Base-by-base conservation (phyloP, 2,113 vertebrate genomes). In the Oryzias curvinotus region DNA sequence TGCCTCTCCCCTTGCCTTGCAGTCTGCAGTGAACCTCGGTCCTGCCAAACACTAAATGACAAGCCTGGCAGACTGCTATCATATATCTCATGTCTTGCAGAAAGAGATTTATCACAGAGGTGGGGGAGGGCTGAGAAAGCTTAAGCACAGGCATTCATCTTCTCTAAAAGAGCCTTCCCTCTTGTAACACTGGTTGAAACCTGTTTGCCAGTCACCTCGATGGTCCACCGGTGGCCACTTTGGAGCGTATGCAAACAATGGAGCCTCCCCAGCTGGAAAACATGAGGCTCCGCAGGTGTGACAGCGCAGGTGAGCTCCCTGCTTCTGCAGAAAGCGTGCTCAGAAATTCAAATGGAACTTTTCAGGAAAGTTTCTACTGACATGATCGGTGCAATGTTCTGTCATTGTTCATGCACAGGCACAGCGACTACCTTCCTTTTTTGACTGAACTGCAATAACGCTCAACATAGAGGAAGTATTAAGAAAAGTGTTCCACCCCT, bases 1-100 rank as follows among this genome's bases (percentile, higher is more conserved):
- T 57, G 56, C 60, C n/a, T 15, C 53, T 62, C 43, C 45, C 47
- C 36, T 3, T 3, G 16, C 17, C 14, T 68, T 68, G 72, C 83
- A 84, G 86, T 83, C 51, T 1, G 52, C 49, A 19, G 12, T 87
- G 87, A 90, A 88, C 87, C 81, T 77, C 63, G 75, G 72, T 58
- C 72, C 64, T 88, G 84, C 85, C 82, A 85, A 76, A 87, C 64
- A 79, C 58, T 85, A 91, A 91, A 90, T 88, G 90, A 78, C 87
- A 88, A 73, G 72, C 57, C 78, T 69, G 62, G 74, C 42, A 50
- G 56, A 71, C 70, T 74, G 78, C 82, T 86, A 90, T 92, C 90
- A 78, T 81, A 82, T 92, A 75, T 89, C 90, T 65, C 10, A 49
- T 65, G 68, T 81, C 71, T 61, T 52, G 14, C 46, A 53, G 25